Percentiles rank a stretch among this genome's conserved stretches.
phyloP scores from a whole-genome alignment of 2,888 invertebrate species.

The Lasioglossum malachurum region DNA sequence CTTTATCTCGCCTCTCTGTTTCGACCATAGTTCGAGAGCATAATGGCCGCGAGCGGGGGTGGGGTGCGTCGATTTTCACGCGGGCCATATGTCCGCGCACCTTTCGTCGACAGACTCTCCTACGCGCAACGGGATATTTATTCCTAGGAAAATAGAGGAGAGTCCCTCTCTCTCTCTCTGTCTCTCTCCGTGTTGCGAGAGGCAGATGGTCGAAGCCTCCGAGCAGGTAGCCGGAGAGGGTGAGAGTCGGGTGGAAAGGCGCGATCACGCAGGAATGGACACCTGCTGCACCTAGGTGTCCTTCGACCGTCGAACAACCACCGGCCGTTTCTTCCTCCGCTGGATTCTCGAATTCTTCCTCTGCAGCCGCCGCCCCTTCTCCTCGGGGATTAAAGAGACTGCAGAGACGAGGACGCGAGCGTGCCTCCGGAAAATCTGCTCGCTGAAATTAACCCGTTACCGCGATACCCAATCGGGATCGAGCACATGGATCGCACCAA shows the following conservation, averaged over 20 bases:
- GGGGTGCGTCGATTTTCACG: conserved; percentile 45
- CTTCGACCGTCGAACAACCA: conserved; percentile 31
- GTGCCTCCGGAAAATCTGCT: background rate
- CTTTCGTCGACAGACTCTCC: conserved; percentile 21
- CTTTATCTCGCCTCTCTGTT: background rate
- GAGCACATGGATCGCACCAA: no score
- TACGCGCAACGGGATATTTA: conserved; percentile 9
- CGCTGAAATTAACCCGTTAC: no score
- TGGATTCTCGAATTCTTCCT: background rate
- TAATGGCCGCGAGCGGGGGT: conserved; percentile 16
- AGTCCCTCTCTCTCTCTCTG: conserved; percentile 6
- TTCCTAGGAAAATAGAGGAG: conserved; percentile 46
- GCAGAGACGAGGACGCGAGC: background rate
- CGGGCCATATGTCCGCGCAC: conserved; percentile 50
- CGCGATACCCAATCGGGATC: no score
- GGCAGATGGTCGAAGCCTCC: conserved; percentile 72
- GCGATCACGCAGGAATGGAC: conserved; percentile 65
- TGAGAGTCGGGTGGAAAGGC: conserved; percentile 37
- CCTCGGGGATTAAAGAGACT: background rate
- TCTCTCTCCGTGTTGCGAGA: background rate
- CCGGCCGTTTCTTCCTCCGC: background rate
- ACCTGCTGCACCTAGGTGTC: conserved; percentile 74
- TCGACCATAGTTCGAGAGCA: background rate
- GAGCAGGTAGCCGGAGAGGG: conserved; percentile 68
- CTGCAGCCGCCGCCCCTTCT: background rate